Evolutionary conservation across 2,797 vertebrate species (phyloP).

Genomic region (Rachycentron canadum): DNA sequence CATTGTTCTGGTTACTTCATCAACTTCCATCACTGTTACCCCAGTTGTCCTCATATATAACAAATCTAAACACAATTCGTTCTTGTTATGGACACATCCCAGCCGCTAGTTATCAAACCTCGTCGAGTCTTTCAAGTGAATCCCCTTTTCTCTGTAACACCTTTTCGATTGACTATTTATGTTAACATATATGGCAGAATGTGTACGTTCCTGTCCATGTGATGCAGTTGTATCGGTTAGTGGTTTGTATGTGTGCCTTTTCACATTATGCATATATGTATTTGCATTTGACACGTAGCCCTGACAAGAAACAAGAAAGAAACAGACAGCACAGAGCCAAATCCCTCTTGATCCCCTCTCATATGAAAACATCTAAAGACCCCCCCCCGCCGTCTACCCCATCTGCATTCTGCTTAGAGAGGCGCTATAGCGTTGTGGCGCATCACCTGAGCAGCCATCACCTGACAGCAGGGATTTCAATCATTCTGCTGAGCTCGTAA

Average conservation of each 20-base stretch:
- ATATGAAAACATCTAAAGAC: conserved; percentile 58
- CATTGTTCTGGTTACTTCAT: background rate
- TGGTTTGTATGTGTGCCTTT: conserved; percentile 42
- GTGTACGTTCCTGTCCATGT: conserved; percentile 15
- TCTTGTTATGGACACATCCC: background rate
- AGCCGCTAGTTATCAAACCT: conserved; percentile 3
- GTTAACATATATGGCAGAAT: conserved; percentile 8
- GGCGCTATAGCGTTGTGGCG: conserved; percentile 27
- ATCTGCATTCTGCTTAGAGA: conserved; percentile 66
- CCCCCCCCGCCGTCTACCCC: conserved; percentile 1
- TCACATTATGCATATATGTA: conserved; percentile 40
- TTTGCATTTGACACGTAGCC: conserved; percentile 23
- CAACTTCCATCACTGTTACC: background rate
- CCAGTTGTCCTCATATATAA: background rate
- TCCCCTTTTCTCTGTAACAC: conserved; percentile 24
- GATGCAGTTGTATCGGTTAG: conserved; percentile 10
- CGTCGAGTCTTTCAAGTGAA: conserved; percentile 24
- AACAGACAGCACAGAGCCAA: conserved; percentile 43
- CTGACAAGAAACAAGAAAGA: conserved; percentile 39
- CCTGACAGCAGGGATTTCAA: conserved; percentile 76
- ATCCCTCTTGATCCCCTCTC: conserved; percentile 58
- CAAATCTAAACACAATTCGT: background rate
- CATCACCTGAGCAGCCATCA: conserved; percentile 73
- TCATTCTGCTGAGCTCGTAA: conserved; percentile 75
- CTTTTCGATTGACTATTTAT: conserved; percentile 34